phyloP scores from a whole-genome alignment of 2,888 invertebrate species.

The Auanema sp. region DNA sequence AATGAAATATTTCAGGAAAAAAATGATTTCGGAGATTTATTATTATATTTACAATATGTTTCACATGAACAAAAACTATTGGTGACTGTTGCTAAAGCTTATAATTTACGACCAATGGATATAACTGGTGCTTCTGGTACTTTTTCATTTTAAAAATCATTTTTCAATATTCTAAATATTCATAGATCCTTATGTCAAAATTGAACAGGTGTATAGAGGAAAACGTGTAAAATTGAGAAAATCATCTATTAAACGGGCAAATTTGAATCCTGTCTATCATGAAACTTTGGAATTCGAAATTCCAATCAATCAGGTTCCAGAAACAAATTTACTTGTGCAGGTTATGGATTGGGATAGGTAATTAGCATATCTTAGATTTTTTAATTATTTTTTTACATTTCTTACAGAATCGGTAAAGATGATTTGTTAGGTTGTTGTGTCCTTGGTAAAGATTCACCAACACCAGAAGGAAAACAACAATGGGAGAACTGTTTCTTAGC shows the following conservation, averaged over 20 bases:
- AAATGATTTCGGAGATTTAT: slow-evolving; percentile 84
- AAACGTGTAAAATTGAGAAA: slow-evolving; percentile 90
- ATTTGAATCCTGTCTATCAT: slow-evolving; percentile 72
- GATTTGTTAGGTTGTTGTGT: slow-evolving; percentile 80
- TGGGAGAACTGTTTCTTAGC: slow-evolving; percentile 59
- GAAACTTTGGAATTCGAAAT: slow-evolving; percentile 91
- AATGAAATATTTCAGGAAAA: slow-evolving; percentile 79
- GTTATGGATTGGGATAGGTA: slow-evolving; percentile 88
- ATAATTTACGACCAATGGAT: slow-evolving; percentile 88
- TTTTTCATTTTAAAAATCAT: background rate
- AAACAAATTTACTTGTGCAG: slow-evolving; percentile 80
- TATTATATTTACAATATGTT: slow-evolving; percentile 86
- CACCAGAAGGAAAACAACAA: slow-evolving; percentile 56
- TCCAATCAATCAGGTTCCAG: slow-evolving; percentile 78
- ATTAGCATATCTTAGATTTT: slow-evolving; percentile 28
- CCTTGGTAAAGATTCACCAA: slow-evolving; percentile 57
- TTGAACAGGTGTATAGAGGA: slow-evolving; percentile 82
- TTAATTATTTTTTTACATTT: background rate
- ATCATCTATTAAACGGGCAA: slow-evolving; percentile 77
- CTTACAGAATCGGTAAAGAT: slow-evolving; percentile 79
- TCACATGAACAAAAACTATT: slow-evolving; percentile 88
- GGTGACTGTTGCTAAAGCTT: slow-evolving; percentile 85
- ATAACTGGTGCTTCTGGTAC: slow-evolving; percentile 87
- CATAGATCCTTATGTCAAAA: slow-evolving; percentile 89
- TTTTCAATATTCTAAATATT: slow-evolving; percentile 11